These are phyloP conservation scores for Coelopa frigida DNA, from an alignment of 1,140 invertebrate genomes.

Conservation along the genomic window DNA sequence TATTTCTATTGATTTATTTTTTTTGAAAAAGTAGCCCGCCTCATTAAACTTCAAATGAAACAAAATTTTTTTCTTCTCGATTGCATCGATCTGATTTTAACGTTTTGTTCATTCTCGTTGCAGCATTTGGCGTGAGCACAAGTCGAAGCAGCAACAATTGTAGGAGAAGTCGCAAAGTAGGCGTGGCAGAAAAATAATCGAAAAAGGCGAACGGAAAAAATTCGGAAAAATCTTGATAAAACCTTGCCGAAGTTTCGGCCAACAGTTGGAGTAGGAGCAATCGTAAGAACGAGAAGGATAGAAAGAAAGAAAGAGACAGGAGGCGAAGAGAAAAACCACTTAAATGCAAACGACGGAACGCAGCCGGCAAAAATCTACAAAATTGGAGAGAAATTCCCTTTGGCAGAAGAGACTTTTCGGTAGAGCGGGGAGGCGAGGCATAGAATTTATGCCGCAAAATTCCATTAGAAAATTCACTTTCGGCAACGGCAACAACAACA, in stretches of 20 bases:
- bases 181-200: no score
- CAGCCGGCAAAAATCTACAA: slow-evolving; percentile 35
- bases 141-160: background rate
- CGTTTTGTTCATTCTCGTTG: slow-evolving; percentile 35
- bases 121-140: slow-evolving; percentile 36
- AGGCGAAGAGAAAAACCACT: slow-evolving; percentile 11
- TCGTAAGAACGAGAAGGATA: background rate
- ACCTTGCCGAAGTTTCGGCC: no score
- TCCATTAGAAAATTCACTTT: slow-evolving; percentile 9
- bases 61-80: no score
- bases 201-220: no score
- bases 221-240: no score
- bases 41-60: no score
- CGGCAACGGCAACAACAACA: slow-evolving; percentile 1
- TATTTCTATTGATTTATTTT: no score
- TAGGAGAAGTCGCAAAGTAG: no score
- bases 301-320: no score
- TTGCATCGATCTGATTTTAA: background rate
- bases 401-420: slow-evolving; percentile 21
- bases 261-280: no score
- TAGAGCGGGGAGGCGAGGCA: slow-evolving; percentile 6
- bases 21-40: no score
- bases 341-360: slow-evolving; percentile 22
- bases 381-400: slow-evolving; percentile 42
- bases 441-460: slow-evolving; percentile 9